These are phyloP conservation scores for Oscheius sp. DNA, from an alignment of 2,888 invertebrate genomes.

Conservation along the genomic window DNA sequence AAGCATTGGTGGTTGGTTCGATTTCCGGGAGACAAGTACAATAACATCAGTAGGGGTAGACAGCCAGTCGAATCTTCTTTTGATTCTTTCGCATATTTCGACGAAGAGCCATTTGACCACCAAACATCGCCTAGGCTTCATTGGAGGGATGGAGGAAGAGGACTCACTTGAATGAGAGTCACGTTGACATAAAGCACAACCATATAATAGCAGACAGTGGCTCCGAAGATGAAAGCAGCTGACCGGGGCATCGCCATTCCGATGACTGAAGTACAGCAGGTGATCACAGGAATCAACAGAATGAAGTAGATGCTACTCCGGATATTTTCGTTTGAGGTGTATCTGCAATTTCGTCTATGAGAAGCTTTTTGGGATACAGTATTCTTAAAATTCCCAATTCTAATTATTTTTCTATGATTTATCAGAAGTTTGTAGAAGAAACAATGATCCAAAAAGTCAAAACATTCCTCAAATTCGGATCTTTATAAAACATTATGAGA, in stretches of 20 bases:
- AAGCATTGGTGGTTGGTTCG: not conserved
- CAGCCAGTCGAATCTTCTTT: not conserved
- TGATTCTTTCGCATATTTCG: constrained; percentile 13
- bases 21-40: constrained; percentile 16
- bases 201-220: constrained; percentile 16
- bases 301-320: constrained; percentile 25
- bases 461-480: too few species aligned
- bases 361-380: too few species aligned
- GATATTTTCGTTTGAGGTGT: constrained; percentile 21
- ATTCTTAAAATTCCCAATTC: too few species aligned
- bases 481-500: too few species aligned
- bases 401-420: too few species aligned
- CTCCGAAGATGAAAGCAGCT: constrained; percentile 21
- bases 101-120: constrained; percentile 4
- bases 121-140: constrained; percentile 21
- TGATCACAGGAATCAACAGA: not conserved
- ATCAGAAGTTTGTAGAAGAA: too few species aligned
- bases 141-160: not conserved
- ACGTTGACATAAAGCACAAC: constrained; percentile 13
- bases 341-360: too few species aligned
- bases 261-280: not conserved
- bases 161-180: not conserved
- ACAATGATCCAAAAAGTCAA: too few species aligned
- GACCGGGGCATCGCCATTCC: constrained; percentile 19
- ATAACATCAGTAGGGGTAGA: constrained; percentile 8